Evolutionary conservation across 1,140 invertebrate species (phyloP).

Genomic region (Dolichoris vasculosae): DNA sequence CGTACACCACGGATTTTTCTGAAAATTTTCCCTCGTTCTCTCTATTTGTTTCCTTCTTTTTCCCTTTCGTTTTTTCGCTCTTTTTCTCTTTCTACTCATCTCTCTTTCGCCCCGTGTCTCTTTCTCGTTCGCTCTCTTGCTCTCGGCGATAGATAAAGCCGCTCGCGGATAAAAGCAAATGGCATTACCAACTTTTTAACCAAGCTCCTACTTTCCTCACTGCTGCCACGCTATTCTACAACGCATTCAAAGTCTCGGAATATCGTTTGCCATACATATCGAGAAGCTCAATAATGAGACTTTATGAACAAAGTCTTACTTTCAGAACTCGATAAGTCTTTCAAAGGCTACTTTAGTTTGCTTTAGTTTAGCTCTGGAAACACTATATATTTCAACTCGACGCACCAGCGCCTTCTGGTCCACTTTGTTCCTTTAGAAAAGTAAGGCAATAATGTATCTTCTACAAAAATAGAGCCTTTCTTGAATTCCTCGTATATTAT

Average conservation of each 20-base stretch:
- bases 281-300: conserved; percentile 50
- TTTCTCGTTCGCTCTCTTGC: not conserved
- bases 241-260: conserved; percentile 40
- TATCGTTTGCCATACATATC: conserved; percentile 49
- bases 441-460: conserved; percentile 41
- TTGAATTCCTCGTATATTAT: not conserved
- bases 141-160: conserved; percentile 36
- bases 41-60: not conserved
- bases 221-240: not conserved
- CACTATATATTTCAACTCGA: conserved; percentile 37
- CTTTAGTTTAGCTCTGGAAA: conserved; percentile 33
- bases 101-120: not conserved
- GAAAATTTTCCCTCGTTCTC: not conserved
- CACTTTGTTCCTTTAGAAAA: conserved; percentile 38
- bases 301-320: conserved; percentile 53
- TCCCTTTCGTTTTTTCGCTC: not conserved
- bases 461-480: conserved; percentile 28
- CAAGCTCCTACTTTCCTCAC: not conserved
- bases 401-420: not conserved
- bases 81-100: not conserved
- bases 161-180: conserved; percentile 44
- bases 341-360: conserved; percentile 52
- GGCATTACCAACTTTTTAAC: conserved; percentile 52
- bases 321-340: conserved; percentile 49
- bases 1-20: conserved; percentile 28